Base-by-base conservation (phyloP, 2,797 vertebrate species). In the Linurgus olivaceus region DNA sequence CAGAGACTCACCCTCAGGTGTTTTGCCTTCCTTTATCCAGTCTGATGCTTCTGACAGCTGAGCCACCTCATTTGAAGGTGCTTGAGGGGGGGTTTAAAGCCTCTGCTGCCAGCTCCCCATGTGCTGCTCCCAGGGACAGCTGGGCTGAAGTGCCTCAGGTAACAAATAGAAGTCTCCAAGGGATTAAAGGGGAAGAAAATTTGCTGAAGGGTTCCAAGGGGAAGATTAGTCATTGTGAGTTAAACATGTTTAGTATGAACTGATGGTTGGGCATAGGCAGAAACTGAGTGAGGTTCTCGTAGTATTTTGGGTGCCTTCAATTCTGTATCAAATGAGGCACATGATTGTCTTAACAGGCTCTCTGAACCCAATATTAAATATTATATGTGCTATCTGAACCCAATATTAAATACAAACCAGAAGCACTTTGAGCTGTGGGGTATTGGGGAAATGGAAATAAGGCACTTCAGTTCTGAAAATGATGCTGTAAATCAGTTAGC, bases 71-170 rank as follows among this genome's bases (percentile, higher is more conserved):
- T 80, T 52, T 71, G 28, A 78, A 90, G 47, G 26, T 42, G 52
- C 11, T 42, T 55, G 50, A 47, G 7, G 55, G 6, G 1, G 3
- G 19, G 2, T 5, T 54, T 48, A 7, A 55, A 67, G 23, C 2
- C 1, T 75, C 15, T 58, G 2, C 9, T 59, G 31, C 42, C 20
- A 45, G 11, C 2, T 70, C 3, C 4, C 0, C 0, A 0, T 13
- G 6, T 35, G 44, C 33, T 58, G 37, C 14, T 75, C 11, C 4
- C 61, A 8, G 20, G 8, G 37, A n/a, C 6, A 42, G 40, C 31
- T 44, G 45, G 74, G 21, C 25, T 9, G 10, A 47, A 37, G 6
- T 57, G 38, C 19, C 7, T 12, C 15, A 50, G 58, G 70, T n/a
- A 72, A 17, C 2, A 50, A 68, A 48, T 2, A 17, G 3, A 63